Evolutionary conservation across 1,140 invertebrate species (phyloP).

Genomic region (Zaprionus gabonicus): DNA sequence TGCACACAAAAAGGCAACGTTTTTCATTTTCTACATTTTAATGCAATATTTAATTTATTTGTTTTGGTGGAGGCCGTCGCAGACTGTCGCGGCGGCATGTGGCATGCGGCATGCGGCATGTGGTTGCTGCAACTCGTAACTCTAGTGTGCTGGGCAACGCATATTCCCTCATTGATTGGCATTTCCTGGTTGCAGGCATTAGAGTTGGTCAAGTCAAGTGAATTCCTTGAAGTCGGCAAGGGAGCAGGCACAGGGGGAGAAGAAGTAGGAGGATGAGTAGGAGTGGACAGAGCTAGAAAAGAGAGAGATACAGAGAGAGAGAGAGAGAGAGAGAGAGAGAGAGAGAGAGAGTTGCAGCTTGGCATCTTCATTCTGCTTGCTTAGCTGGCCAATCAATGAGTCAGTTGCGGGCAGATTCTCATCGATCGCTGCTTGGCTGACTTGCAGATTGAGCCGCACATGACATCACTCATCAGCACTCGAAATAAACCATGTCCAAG

Average conservation of each 20-base stretch:
- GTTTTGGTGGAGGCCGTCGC: constrained; percentile 59
- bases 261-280: neutral
- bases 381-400: constrained; percentile 50
- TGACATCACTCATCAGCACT: constrained; percentile 61
- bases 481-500: constrained; percentile 50
- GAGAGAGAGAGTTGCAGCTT: neutral
- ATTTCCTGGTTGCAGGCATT: constrained; percentile 82
- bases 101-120: constrained; percentile 14
- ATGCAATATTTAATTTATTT: constrained; percentile 83
- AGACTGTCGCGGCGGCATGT: constrained; percentile 40
- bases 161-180: constrained; percentile 82
- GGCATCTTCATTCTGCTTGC: constrained; percentile 30
- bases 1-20: constrained; percentile 71
- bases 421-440: constrained; percentile 63
- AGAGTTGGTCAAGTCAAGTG: constrained; percentile 76
- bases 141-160: constrained; percentile 42
- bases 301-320: no score
- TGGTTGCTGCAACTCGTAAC: constrained; percentile 23
- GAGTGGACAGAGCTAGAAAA: no score
- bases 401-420: constrained; percentile 35
- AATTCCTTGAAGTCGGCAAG: constrained; percentile 68
- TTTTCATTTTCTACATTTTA: constrained; percentile 83
- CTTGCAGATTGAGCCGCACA: constrained; percentile 62
- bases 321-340: no score
- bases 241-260: neutral